A percentile compares a stretch with the other conserved stretches of the same genome.
phyloP scores from a whole-genome alignment of 64 coral and sea anemone genomes.

The Dendronephthya gigantea region DNA sequence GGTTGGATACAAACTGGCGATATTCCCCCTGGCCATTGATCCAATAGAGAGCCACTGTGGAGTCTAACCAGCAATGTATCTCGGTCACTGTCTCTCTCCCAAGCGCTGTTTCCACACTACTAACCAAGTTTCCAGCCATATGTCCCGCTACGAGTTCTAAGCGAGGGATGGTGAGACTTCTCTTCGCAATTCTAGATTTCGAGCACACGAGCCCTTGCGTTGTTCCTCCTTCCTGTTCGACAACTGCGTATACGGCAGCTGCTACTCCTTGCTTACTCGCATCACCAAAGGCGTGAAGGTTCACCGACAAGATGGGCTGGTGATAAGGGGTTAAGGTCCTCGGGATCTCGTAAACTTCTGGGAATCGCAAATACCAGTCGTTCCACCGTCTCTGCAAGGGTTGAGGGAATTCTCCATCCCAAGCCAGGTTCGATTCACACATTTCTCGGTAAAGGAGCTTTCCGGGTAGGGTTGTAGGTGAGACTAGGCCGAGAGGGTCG shows the following conservation, averaged over 20 bases:
- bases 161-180: not conserved
- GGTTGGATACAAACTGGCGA: no score
- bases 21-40: no score
- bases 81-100: no score
- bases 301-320: not conserved
- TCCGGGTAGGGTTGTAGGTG: no score
- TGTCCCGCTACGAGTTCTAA: not conserved
- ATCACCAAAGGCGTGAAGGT: not conserved
- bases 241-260: not conserved
- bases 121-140: not conserved
- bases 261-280: not conserved
- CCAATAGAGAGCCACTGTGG: not conserved
- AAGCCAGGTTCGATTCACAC: no score
- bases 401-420: no score
- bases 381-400: no score
- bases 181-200: not conserved
- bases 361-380: no score
- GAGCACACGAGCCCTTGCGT: not conserved
- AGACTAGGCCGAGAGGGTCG: no score
- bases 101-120: not conserved
- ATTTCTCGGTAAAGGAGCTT: no score
- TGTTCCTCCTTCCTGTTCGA: not conserved
- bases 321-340: not conserved
- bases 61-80: not conserved
- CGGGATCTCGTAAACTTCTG: not conserved